Base-by-base conservation (phyloP, 2,113 vertebrate genomes). In the Clupea harengus region DNA sequence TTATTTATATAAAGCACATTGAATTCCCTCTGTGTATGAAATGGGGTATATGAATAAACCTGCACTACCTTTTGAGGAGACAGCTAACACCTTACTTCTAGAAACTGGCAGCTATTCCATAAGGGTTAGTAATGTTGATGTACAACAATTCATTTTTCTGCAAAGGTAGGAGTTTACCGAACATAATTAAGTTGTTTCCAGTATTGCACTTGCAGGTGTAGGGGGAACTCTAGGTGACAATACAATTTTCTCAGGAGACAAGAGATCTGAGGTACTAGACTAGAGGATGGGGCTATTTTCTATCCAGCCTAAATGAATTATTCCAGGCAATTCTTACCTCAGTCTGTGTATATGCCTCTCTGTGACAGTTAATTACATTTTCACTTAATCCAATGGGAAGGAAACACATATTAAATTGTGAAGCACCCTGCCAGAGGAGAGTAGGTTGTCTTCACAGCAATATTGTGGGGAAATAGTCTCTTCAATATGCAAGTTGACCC, bases 261-360 rank as follows among this genome's bases (percentile, higher is more conserved):
- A 25, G 60, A 25, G 8, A n/a, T n/a, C n/a, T 17, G 52, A 13
- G 25, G 60, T 22, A 6, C 25, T 1, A 9, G 5, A n/a, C n/a
- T n/a, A 10, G 6, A 25, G 25, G 60, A 67, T 67, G 60, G 60
- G 60, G 39, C 39, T 39, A 67, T 67, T 22, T 67, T 10, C 22
- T 25, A n/a, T 67, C 11, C 60, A 54, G 50, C 32, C 81, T 45
- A 81, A 84, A 82, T 18, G 50, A 60, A 75, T 83, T 45, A 84
- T 86, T 84, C 64, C 49, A 81, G 54, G 50, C 47, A 87, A 85
- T 86, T 89, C 49, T 4, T 57, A 44, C 52, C 75, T 86, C 52
- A 6, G 18, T 83, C 84, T 80, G 85, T 85, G 86, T 87, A 85
- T 72, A 85, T 88, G 50, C 45, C 57, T 86, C 57, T 88, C 47